phyloP scores from a whole-genome alignment of 2,113 vertebrate genomes.

The Chunga burmeisteri region DNA sequence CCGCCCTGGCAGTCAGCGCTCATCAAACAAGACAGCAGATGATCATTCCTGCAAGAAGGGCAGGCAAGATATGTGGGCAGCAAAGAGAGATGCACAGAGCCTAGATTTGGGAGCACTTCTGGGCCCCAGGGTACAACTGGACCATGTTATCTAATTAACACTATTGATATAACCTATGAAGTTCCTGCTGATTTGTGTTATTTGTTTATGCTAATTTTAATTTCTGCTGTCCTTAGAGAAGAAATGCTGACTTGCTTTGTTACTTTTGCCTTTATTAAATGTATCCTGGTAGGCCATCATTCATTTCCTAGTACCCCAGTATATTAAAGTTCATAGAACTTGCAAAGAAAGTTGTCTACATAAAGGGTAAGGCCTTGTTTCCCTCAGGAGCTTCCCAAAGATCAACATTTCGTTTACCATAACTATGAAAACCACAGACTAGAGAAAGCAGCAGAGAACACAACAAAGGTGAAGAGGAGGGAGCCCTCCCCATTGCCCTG shows the following conservation, averaged over 20 bases:
- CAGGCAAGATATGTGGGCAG: neutral
- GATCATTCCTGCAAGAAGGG: neutral
- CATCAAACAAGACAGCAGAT: neutral
- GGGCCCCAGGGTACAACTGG: neutral
- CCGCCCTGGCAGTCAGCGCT: neutral
- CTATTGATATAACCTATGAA: neutral
- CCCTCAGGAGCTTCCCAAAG: neutral
- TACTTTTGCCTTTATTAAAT: neutral
- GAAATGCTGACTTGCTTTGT: neutral
- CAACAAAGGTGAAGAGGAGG: neutral
- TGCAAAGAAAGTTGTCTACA: neutral
- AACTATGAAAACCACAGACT: neutral
- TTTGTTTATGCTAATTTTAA: neutral
- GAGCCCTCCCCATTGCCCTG: neutral
- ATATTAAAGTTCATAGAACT: neutral
- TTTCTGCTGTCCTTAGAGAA: neutral
- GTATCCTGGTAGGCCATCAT: neutral
- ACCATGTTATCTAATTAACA: neutral
- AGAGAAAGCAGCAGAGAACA: neutral
- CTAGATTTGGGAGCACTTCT: neutral
- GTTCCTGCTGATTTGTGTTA: neutral
- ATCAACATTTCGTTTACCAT: neutral
- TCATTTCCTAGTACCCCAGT: neutral
- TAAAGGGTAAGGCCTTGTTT: neutral
- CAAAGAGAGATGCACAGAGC: neutral